These are phyloP conservation scores for Falcunculus frontatus DNA, from an alignment of 2,113 vertebrate genomes.

Conservation along the genomic window DNA sequence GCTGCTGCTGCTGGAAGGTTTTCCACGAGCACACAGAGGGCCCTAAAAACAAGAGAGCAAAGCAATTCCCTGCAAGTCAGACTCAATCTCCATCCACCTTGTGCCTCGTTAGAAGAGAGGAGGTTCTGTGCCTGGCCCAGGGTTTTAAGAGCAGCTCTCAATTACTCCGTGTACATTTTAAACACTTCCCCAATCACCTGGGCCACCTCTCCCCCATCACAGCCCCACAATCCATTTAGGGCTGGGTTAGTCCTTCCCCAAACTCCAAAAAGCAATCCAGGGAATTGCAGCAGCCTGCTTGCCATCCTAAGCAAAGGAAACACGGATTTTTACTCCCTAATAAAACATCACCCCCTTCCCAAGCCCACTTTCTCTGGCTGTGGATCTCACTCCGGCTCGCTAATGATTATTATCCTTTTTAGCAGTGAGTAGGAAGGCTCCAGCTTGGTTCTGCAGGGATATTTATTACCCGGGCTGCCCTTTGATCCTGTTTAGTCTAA, in stretches of 20 bases:
- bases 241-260: neutral
- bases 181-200: constrained; percentile 16
- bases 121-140: neutral
- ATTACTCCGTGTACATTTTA: neutral
- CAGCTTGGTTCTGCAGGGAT: neutral
- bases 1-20: neutral
- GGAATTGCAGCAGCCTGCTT: neutral
- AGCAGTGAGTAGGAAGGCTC: neutral
- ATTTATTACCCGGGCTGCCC: constrained; percentile 50
- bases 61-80: constrained; percentile 1
- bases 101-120: neutral
- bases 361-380: neutral
- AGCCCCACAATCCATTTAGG: fast-evolving
- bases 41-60: neutral
- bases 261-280: neutral
- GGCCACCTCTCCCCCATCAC: neutral
- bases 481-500: constrained; percentile 63
- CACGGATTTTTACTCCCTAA: neutral
- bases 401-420: neutral
- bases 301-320: neutral
- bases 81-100: neutral
- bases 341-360: neutral
- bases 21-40: neutral
- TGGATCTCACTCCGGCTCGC: neutral
- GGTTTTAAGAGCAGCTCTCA: neutral